Percentiles rank a stretch among this genome's conserved stretches.
Evolutionary conservation across 2,888 invertebrate genomes (phyloP).

Genomic region (Drosophila setosimentum): DNA sequence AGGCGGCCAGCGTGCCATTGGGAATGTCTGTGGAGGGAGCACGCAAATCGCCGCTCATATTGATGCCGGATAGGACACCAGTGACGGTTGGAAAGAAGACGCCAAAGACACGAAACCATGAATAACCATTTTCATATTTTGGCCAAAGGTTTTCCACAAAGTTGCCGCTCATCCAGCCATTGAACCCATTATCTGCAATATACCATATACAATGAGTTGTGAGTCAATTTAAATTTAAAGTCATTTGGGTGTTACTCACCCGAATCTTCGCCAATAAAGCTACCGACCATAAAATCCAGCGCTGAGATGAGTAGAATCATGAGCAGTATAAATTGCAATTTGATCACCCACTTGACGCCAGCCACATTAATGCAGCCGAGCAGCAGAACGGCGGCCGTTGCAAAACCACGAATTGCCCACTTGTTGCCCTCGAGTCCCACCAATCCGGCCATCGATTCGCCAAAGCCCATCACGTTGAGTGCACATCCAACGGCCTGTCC

Average conservation of each 20-base stretch:
- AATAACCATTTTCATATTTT: constrained; percentile 91
- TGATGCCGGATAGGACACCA: constrained; percentile 98
- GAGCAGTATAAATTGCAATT: constrained; percentile 95
- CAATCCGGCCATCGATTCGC: constrained; percentile 96
- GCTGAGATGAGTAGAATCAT: constrained; percentile 94
- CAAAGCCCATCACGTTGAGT: constrained; percentile 97
- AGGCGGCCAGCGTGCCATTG: constrained; percentile 96
- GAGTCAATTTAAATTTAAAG: not conserved
- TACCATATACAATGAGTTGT: not conserved
- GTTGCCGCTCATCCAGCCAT: constrained; percentile 93
- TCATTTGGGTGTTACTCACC: constrained; percentile 85
- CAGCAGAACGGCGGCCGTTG: constrained; percentile 93
- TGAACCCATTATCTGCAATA: constrained; percentile 90
- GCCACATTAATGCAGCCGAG: constrained; percentile 96
- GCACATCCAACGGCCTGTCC: constrained; percentile 99
- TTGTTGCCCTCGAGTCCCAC: constrained; percentile 89
- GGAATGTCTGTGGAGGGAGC: constrained; percentile 97
- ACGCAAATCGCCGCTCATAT: constrained; percentile 98
- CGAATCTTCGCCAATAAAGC: constrained; percentile 91
- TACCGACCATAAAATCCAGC: constrained; percentile 97
- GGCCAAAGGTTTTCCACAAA: constrained; percentile 93
- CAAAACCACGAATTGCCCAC: constrained; percentile 95
- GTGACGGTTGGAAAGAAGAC: constrained; percentile 99
- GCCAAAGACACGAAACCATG: constrained; percentile 98
- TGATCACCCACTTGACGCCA: constrained; percentile 99